Evolutionary conservation across 2,797 vertebrate genomes (phyloP).

Genomic region (Chromis chromis): DNA sequence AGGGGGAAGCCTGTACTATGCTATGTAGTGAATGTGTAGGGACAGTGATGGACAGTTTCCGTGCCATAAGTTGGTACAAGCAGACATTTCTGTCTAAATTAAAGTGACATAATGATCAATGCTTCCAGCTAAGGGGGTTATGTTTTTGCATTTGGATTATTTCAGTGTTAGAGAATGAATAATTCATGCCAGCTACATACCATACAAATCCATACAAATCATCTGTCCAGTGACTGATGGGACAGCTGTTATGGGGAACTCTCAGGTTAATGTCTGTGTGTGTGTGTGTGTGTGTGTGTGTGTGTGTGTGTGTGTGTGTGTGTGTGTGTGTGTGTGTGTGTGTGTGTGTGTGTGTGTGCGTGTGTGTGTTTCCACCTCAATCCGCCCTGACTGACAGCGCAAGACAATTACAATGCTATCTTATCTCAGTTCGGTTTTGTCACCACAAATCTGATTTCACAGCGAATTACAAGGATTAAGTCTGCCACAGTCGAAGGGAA

Average conservation of each 20-base stretch:
- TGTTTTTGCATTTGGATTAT: constrained; percentile 4
- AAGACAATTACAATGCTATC: constrained; percentile 55
- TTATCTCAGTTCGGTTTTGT: constrained; percentile 59
- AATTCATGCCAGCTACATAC: constrained; percentile 7
- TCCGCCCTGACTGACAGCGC: constrained; percentile 35
- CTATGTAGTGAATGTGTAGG: background rate
- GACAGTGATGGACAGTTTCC: background rate
- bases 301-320: constrained; percentile 4
- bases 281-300: constrained; percentile 12
- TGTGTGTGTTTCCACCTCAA: constrained; percentile 13
- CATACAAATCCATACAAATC: constrained; percentile 38
- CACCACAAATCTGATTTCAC: constrained; percentile 68
- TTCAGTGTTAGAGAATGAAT: constrained; percentile 14
- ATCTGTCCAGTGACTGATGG: constrained; percentile 43
- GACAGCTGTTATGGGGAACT: constrained; percentile 24
- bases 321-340: constrained; percentile 9
- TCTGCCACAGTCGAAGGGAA: constrained; percentile 14
- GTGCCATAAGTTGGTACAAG: background rate
- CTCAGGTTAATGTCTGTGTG: constrained; percentile 4
- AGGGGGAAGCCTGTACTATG: constrained; percentile 10
- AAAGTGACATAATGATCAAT: constrained; percentile 9
- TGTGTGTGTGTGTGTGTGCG: constrained; percentile 12
- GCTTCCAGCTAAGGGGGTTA: background rate
- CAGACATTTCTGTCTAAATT: constrained; percentile 9
- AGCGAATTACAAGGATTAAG: constrained; percentile 57